A percentile compares a stretch with the other conserved stretches of the same genome.
phyloP scores from a whole-genome alignment of 1,140 invertebrate species.

The Mycetomoellerius zeteki region DNA sequence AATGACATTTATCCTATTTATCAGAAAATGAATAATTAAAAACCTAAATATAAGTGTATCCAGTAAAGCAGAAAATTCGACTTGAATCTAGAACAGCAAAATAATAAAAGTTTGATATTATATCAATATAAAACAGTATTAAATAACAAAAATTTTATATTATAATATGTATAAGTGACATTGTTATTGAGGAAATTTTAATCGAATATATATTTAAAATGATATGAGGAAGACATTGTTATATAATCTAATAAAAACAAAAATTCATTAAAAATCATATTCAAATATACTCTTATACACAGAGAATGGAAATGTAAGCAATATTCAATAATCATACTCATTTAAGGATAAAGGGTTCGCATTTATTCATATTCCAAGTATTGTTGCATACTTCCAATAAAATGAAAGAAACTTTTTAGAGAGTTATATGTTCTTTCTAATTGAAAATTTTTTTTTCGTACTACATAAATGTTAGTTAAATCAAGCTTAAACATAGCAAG shows the following conservation, averaged over 20 bases:
- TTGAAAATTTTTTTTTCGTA: constrained; percentile 7
- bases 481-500: background rate
- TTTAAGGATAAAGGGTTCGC: background rate
- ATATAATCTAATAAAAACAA: background rate
- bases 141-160: background rate
- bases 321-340: constrained; percentile 1
- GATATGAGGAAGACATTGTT: background rate
- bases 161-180: background rate
- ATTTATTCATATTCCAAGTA: constrained; percentile 2
- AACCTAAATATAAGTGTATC: constrained; percentile 31
- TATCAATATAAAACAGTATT: background rate
- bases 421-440: background rate
- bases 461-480: constrained; percentile 5
- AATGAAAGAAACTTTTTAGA: background rate
- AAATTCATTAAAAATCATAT: background rate
- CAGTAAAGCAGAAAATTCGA: background rate
- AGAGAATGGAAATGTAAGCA: constrained; percentile 2
- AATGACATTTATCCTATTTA: background rate
- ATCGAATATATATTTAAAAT: background rate
- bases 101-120: background rate
- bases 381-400: background rate
- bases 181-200: background rate
- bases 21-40: constrained; percentile 22
- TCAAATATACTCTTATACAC: background rate
- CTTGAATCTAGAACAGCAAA: background rate